phyloP scores from a whole-genome alignment of 2,888 invertebrate genomes.

The Temnothorax ravouxi region DNA sequence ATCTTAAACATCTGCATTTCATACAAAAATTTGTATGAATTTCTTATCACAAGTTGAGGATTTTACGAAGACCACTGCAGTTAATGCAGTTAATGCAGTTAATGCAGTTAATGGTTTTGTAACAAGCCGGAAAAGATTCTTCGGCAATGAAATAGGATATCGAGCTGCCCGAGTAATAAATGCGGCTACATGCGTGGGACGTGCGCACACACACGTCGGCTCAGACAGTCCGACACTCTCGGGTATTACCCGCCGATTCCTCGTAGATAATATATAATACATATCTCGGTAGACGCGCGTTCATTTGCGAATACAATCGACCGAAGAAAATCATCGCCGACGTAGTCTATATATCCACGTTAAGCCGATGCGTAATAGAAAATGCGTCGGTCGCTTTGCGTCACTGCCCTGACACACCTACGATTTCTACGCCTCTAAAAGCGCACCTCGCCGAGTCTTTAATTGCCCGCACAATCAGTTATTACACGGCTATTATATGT shows the following conservation, averaged over 20 bases:
- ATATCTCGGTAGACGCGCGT: conserved; percentile 9
- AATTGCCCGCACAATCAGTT: conserved; percentile 47
- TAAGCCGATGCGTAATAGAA: conserved; percentile 52
- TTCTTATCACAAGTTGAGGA: not conserved
- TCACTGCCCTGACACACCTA: conserved; percentile 50
- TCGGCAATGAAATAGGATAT: conserved; percentile 20
- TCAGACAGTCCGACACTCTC: conserved; percentile 11
- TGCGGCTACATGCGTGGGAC: conserved; percentile 29
- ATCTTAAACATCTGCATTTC: not conserved
- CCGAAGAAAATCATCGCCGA: conserved; percentile 51
- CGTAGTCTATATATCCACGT: conserved; percentile 35
- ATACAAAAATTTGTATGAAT: too few species aligned
- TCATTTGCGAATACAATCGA: conserved; percentile 26
- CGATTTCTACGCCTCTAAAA: conserved; percentile 51
- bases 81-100: not conserved
- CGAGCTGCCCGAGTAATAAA: conserved; percentile 16
- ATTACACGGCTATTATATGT: conserved; percentile 39
- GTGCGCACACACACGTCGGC: not conserved
- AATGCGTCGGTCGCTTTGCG: conserved; percentile 50
- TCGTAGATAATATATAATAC: not conserved
- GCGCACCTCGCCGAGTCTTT: conserved; percentile 42
- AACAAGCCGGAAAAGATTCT: not conserved
- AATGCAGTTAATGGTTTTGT: not conserved
- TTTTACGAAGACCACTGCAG: not conserved
- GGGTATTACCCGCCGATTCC: conserved; percentile 44